These are phyloP conservation scores for Gonioctena quinquepunctata DNA, from an alignment of 1,140 invertebrate species.

Conservation along the genomic window DNA sequence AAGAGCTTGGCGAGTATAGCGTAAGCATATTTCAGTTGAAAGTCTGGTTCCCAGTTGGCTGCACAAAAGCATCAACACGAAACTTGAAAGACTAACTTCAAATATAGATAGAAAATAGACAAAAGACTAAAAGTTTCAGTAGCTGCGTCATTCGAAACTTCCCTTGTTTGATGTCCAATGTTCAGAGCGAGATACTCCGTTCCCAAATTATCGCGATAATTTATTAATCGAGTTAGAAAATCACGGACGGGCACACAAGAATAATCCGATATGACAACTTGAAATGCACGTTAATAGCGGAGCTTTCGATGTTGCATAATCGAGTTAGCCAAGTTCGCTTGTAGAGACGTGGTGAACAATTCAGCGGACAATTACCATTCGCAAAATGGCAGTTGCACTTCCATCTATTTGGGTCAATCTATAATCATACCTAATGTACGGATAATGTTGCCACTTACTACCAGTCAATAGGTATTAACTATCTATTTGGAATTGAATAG, in stretches of 20 bases:
- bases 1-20: too few relatives aligned
- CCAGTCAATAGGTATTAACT: neutral
- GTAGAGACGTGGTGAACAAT: slow-evolving; percentile 26
- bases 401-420: slow-evolving; percentile 29
- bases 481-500: too few relatives aligned
- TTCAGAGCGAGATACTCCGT: too few relatives aligned
- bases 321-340: slow-evolving; percentile 21
- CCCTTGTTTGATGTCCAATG: too few relatives aligned
- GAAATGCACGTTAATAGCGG: neutral
- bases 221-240: neutral
- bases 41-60: too few relatives aligned
- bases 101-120: too few relatives aligned
- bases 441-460: slow-evolving; percentile 23
- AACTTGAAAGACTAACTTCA: too few relatives aligned
- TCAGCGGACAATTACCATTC: slow-evolving; percentile 31
- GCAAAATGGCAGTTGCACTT: slow-evolving; percentile 22
- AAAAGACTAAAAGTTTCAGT: too few relatives aligned
- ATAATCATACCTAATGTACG: slow-evolving; percentile 28
- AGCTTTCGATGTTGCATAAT: slow-evolving; percentile 22
- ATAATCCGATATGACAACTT: slow-evolving; percentile 12
- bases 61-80: too few relatives aligned
- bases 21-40: too few relatives aligned
- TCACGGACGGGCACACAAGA: neutral
- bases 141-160: too few relatives aligned
- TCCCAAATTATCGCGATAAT: neutral